A percentile compares a stretch with the other conserved stretches of the same genome.
These are phyloP conservation scores for Narcine bancroftii DNA, from an alignment of 2,113 vertebrate genomes.

Conservation along the genomic window DNA sequence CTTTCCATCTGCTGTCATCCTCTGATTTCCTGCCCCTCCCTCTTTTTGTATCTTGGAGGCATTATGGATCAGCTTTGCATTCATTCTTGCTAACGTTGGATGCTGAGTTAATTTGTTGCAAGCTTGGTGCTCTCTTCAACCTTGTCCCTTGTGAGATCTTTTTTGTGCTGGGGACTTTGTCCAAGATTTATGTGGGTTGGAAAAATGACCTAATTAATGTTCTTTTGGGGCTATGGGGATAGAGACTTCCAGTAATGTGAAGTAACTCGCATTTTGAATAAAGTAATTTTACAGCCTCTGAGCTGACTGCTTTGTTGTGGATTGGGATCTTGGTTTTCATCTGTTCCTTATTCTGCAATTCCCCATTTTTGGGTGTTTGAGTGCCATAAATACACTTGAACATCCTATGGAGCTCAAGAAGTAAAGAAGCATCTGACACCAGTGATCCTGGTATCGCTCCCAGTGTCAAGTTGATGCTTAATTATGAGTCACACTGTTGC, in stretches of 20 bases:
- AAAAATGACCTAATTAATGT: not conserved
- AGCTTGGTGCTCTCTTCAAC: not conserved
- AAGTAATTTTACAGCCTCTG: not conserved
- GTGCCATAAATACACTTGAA: not conserved
- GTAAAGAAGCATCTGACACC: not conserved
- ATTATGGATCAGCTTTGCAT: not conserved
- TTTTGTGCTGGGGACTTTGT: not conserved
- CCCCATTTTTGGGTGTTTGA: not conserved
- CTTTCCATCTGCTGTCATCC: not conserved
- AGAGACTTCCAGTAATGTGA: not conserved
- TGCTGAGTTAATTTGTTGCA: not conserved
- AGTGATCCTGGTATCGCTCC: not conserved
- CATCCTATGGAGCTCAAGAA: not conserved
- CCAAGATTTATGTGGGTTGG: too few relatives aligned
- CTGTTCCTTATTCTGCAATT: not conserved
- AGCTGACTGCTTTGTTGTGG: not conserved
- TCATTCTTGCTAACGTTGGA: not conserved
- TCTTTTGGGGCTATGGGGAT: not conserved
- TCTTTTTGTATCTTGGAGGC: not conserved
- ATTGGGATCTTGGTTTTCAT: not conserved
- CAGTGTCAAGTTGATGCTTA: not conserved
- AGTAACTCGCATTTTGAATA: not conserved
- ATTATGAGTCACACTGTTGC: not conserved
- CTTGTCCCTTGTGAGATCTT: not conserved
- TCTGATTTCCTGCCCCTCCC: not conserved